Base-by-base conservation (phyloP, 2,888 invertebrate species). In the Troilus luridus region DNA sequence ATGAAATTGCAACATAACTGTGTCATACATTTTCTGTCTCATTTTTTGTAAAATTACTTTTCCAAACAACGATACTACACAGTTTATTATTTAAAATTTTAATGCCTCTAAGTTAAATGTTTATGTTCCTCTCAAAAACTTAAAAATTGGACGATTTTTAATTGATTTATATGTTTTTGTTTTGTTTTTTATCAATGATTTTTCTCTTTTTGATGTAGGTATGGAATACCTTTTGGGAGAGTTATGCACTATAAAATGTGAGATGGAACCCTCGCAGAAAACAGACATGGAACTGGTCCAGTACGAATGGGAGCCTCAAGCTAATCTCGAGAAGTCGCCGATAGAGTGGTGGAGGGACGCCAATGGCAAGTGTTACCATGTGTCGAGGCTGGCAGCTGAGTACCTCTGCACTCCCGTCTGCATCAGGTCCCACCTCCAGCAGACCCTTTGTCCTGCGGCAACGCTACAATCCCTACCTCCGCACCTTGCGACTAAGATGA, bases 201-300 rank as follows among this genome's bases (percentile, higher is more conserved):
- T 21, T 85, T 56, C n/a, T 56, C 85, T 8, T 6, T 85, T 85
- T 85, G 3, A 21, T 92, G 21, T 91, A 94, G 94, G 94, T 27
- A 94, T 95, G 94, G 94, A 94, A 92, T 93, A 94, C 90, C 93
- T 95, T 60, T 93, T 95, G 14, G 95, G 94, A 12, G 94, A 94
- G 64, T 92, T 94, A 24, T 94, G 94, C 92, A 92, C 93, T 27
- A 85, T 92, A 21, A 94, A 94, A 92, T 93, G 92, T 62, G 94
- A 93, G 77, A 94, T 94, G 93, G 93, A 94, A 12, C 93, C 94
- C 1, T 94, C 94, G 91, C 95, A 95, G 91, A 94, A 94, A 90
- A 94, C 94, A 0, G 94, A 94, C 91, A 93, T 94, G 19, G 95
- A 95, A 92, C 93, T 95, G 58, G 94, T 94, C 2, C 95, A 95